phyloP scores from a whole-genome alignment of 2,888 invertebrate species.

The Machimus rusticus region DNA sequence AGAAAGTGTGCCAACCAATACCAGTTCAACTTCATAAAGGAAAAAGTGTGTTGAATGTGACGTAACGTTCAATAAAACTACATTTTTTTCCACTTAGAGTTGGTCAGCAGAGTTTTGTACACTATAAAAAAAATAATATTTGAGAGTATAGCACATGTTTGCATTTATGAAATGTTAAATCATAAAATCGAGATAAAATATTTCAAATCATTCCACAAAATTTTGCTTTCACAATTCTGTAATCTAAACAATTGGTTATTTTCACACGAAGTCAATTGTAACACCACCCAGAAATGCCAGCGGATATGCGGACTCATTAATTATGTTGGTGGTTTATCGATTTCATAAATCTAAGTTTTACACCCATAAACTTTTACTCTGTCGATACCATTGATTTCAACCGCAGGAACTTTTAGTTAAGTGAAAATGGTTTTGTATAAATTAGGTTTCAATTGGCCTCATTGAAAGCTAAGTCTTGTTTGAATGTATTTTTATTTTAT shows the following conservation, averaged over 20 bases:
- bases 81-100: too few species aligned
- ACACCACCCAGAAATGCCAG: not conserved
- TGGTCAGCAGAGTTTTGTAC: not conserved
- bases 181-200: not conserved
- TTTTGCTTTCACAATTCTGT: not conserved
- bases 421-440: not conserved
- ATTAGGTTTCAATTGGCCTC: not conserved
- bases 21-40: too few species aligned
- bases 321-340: not conserved
- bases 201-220: not conserved
- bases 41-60: too few species aligned
- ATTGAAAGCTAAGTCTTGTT: not conserved
- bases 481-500: not conserved
- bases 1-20: too few species aligned
- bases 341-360: not conserved
- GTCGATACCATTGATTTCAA: not conserved
- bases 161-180: not conserved
- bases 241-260: not conserved
- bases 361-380: not conserved
- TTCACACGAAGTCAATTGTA: not conserved
- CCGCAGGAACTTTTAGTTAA: not conserved
- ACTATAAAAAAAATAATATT: not conserved
- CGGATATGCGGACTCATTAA: not conserved
- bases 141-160: not conserved
- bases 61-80: too few species aligned